These are phyloP conservation scores for Bellardia pandia DNA, from an alignment of 2,888 invertebrate species.

Conservation along the genomic window DNA sequence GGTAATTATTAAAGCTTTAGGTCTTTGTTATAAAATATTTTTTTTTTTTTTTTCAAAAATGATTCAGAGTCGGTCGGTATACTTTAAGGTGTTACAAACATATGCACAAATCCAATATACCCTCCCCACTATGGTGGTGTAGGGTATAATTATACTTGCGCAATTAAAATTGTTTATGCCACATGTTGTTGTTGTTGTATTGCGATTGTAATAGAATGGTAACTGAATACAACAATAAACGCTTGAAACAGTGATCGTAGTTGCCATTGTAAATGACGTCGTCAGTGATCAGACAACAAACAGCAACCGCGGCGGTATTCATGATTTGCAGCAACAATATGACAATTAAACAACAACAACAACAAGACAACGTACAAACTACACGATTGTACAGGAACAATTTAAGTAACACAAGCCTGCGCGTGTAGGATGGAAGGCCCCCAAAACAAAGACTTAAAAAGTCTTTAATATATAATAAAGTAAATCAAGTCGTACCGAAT, in stretches of 20 bases:
- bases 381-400: background rate
- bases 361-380: constrained; percentile 39
- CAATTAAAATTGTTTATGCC: constrained; percentile 23
- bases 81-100: no score
- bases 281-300: constrained; percentile 52
- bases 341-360: constrained; percentile 26
- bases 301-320: constrained; percentile 33
- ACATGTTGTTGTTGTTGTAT: background rate
- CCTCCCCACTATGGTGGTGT: no score
- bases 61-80: no score
- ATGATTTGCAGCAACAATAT: constrained; percentile 27
- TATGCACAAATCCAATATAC: no score
- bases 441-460: constrained; percentile 51
- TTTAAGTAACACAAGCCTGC: constrained; percentile 40
- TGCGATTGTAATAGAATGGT: background rate
- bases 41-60: no score
- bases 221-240: background rate
- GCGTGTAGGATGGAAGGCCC: constrained; percentile 48
- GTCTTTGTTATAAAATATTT: no score
- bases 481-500: background rate
- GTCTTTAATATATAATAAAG: constrained; percentile 17
- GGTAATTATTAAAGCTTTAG: no score
- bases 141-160: no score
- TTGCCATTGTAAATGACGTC: constrained; percentile 24
- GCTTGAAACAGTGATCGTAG: no score